phyloP scores from a whole-genome alignment of 2,888 invertebrate species.

The Eupithecia centaureata region DNA sequence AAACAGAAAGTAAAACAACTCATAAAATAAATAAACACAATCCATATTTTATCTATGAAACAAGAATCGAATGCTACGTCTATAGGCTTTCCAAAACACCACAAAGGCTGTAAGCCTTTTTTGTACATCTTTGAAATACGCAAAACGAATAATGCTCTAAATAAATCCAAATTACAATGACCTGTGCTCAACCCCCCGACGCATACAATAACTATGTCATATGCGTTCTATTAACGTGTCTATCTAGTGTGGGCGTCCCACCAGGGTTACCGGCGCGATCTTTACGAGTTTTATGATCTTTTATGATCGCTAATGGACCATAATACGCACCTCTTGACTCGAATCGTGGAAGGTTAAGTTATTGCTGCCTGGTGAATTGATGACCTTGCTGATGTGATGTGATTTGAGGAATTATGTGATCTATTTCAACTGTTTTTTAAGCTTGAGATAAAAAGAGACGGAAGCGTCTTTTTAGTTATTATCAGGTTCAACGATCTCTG shows the following conservation, averaged over 20 bases:
- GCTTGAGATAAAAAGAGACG: conserved; percentile 6
- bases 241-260: conserved; percentile 49
- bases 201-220: conserved; percentile 40
- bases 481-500: conserved; percentile 37
- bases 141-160: conserved; percentile 27
- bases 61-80: neutral
- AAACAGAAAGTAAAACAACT: neutral
- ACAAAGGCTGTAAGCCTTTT: conserved; percentile 11
- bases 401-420: conserved; percentile 27
- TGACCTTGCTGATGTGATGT: conserved; percentile 35
- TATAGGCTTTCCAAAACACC: conserved; percentile 8
- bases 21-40: neutral
- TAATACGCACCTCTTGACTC: conserved; percentile 66
- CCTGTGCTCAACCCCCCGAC: conserved; percentile 21
- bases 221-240: conserved; percentile 45
- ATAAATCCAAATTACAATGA: conserved; percentile 35
- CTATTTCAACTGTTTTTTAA: conserved; percentile 18
- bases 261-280: conserved; percentile 52
- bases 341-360: conserved; percentile 60
- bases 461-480: conserved; percentile 23
- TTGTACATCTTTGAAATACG: conserved; percentile 22
- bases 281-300: conserved; percentile 65
- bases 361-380: conserved; percentile 50
- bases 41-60: neutral
- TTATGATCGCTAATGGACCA: conserved; percentile 66